Evolutionary conservation across 2,113 vertebrate genomes (phyloP), one percentile per base, ranked within the genome.

Genomic region (Cyanistes caeruleus): DNA sequence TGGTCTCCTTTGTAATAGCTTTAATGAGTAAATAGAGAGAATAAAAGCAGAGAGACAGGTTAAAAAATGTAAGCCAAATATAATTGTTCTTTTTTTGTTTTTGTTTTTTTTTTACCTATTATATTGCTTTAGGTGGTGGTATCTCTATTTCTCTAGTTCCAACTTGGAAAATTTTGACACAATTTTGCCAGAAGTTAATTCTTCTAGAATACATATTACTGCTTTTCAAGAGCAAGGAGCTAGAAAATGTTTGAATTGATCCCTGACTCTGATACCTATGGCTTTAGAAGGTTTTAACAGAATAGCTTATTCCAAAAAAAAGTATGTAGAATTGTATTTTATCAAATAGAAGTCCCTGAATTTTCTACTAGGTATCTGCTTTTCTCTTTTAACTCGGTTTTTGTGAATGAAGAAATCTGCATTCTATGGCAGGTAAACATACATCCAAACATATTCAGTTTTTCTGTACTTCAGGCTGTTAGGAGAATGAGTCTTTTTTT

Each of bases 21-120:
- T 87, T 94, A 95, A 85, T 86, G 62, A 92, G 73, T 73, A 97
- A 96, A 76, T 84, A 92, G 51, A 86, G 51, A 88, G 63, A 93
- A 79, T 55, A 87, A 82, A 95, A 90, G 62, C 62, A 62, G 59
- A 83, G 19, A 89, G 78, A 93, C 35, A 69, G 27, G 49, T 74
- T 91, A 59, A 91, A 73, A 97, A 93, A 75, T 18, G 9, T 53
- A 95, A 95, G 24, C 51, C 51, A n/a, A 85, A 72, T 59, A 39
- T 56, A 84, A 94, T 19, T 51, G 44, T 87, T 93, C 5, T n/a
- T 59, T 18, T 67, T 83, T 17, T 46, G n/a, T n/a, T n/a, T n/a
- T n/a, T n/a, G n/a, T 35, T 65, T 44, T 58, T 31, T 31, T 84
- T 90, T 63, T 87, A 59, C 33, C 11, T 78, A 28, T 78, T 83